Evolutionary conservation across 1,140 invertebrate species (phyloP).

Genomic region (Hydropsyche tenuis): DNA sequence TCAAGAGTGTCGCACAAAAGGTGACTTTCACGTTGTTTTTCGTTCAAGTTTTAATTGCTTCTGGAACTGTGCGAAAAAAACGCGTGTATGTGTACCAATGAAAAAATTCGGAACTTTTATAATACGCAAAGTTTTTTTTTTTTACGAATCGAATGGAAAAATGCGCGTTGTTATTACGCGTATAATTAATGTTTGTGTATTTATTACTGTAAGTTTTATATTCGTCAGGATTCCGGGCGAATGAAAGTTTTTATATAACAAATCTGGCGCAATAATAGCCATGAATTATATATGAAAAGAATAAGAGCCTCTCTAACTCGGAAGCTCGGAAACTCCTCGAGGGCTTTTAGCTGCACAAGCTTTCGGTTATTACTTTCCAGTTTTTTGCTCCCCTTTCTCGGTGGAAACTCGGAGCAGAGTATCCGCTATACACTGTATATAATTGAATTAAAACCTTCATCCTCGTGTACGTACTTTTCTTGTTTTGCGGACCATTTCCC

Average conservation of each 20-base stretch:
- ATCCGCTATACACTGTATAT: too few species aligned
- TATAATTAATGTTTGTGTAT: background rate
- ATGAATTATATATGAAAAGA: conserved; percentile 23
- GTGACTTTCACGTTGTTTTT: conserved; percentile 29
- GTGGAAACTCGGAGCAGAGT: too few species aligned
- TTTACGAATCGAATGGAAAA: background rate
- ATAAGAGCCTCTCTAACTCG: background rate
- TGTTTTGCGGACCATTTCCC: too few species aligned
- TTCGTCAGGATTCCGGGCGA: background rate
- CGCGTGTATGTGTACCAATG: conserved; percentile 5
- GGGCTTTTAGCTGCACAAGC: conserved; percentile 28
- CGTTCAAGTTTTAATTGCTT: conserved; percentile 39
- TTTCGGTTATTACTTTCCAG: conserved; percentile 14
- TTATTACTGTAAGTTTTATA: conserved; percentile 2
- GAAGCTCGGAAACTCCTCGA: conserved; percentile 19
- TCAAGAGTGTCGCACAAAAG: conserved; percentile 26
- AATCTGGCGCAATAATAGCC: conserved; percentile 21
- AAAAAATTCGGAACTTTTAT: conserved; percentile 23
- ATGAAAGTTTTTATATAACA: conserved; percentile 7
- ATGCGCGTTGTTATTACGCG: background rate
- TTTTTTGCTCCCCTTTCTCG: background rate
- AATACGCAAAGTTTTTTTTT: conserved; percentile 20
- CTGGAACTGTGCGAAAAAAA: conserved; percentile 20
- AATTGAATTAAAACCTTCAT: too few species aligned
- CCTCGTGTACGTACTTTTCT: too few species aligned